phyloP scores from a whole-genome alignment of 2,113 vertebrate species.

The Gallinago jamesoni region DNA sequence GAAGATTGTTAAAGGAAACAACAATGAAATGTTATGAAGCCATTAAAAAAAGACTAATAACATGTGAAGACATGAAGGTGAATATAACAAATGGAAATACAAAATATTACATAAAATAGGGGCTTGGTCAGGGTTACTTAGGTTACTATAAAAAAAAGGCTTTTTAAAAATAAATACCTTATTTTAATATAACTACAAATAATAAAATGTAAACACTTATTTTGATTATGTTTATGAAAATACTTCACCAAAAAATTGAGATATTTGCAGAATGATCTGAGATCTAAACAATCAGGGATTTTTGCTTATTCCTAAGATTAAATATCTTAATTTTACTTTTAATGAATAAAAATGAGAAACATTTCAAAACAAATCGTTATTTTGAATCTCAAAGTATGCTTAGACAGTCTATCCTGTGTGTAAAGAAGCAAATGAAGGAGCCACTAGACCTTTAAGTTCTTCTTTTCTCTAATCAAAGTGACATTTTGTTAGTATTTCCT shows the following conservation, averaged over 20 bases:
- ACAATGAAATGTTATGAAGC: neutral
- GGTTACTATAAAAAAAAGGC: neutral
- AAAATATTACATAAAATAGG: neutral
- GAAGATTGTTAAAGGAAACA: neutral
- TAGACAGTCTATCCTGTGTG: constrained; percentile 9
- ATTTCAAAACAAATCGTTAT: constrained; percentile 30
- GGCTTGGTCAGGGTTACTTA: neutral
- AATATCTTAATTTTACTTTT: constrained; percentile 41
- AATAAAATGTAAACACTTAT: neutral
- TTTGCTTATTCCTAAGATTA: constrained; percentile 24
- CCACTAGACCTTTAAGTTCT: constrained; percentile 48
- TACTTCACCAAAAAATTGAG: constrained; percentile 42
- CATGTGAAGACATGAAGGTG: neutral
- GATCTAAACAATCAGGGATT: constrained; percentile 10
- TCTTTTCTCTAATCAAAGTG: constrained; percentile 64
- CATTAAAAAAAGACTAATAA: neutral
- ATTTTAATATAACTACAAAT: constrained; percentile 10
- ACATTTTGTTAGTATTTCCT: constrained; percentile 57
- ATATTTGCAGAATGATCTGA: neutral
- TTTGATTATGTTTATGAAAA: constrained; percentile 10
- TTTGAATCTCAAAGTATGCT: constrained; percentile 55
- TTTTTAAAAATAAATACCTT: neutral
- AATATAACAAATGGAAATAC: neutral
- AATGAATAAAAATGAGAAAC: constrained; percentile 24
- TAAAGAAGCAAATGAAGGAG: constrained; percentile 65